phyloP scores from a whole-genome alignment of 2,113 vertebrate species.

The Anser cygnoides region DNA sequence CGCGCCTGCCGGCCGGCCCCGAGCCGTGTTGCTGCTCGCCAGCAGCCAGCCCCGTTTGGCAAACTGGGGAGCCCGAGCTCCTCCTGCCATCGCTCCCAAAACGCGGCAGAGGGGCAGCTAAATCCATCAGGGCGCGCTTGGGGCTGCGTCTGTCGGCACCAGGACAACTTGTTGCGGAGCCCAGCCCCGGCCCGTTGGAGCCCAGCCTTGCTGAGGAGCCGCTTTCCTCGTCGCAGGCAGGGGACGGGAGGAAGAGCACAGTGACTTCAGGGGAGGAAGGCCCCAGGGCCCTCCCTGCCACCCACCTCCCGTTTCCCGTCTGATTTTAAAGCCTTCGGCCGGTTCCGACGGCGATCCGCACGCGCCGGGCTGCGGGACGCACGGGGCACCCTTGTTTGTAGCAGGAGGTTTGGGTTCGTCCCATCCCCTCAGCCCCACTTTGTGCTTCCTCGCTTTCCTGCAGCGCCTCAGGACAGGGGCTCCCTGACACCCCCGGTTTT shows the following conservation, averaged over 20 bases:
- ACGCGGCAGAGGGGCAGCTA: neutral
- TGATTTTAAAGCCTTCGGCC: neutral
- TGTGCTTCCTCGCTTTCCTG: neutral
- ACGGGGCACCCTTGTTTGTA: too few relatives aligned
- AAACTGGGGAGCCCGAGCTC: neutral
- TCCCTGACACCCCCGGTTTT: rapidly evolving
- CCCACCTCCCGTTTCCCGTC: neutral
- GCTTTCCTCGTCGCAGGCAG: neutral
- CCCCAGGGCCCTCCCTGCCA: neutral
- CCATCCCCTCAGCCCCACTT: rapidly evolving
- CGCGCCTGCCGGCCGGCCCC: rapidly evolving
- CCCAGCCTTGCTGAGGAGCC: neutral
- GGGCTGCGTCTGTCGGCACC: too few relatives aligned
- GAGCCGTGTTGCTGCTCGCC: rapidly evolving
- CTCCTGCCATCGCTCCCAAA: rapidly evolving
- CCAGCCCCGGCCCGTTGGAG: neutral
- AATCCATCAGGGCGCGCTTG: too few relatives aligned
- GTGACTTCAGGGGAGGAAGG: neutral
- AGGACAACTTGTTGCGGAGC: too few relatives aligned
- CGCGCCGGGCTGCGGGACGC: rapidly evolving
- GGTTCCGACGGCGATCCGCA: too few relatives aligned
- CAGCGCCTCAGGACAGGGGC: neutral
- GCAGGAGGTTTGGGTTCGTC: neutral
- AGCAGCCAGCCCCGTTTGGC: rapidly evolving
- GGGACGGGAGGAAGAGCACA: neutral